Evolutionary conservation across 2,888 invertebrate genomes (phyloP), one percentile per base, ranked within the genome.

Genomic region (Agrypnus murinus): DNA sequence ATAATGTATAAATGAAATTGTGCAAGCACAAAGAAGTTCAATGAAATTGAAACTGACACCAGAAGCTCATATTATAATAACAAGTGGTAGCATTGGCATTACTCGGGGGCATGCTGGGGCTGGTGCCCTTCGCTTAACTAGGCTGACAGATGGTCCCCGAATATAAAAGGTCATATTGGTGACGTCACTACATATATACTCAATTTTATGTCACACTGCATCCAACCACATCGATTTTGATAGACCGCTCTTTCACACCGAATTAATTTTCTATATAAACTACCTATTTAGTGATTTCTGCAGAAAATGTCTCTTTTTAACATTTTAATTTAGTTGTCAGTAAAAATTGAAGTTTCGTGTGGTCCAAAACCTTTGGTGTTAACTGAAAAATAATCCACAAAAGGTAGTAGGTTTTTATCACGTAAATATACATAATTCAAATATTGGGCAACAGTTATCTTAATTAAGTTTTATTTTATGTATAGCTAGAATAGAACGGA

Each of bases 141-240:
- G 78, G 76, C 80, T 82, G 83, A 83, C 83, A 83, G 83, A 83
- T 83, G 83, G 82, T 81, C 77, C 75, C 77, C 78, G 80, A 79
- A 81, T 78, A 81, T 79, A 80, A 83, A 83, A 83, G 83, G 83
- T 83, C 83, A 82, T 82, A 77, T 76, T 80, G 78, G 78, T 83
- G 83, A 83, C 83, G 83, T 83, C 83, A 83, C 74, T 77, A 74
- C 74, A 78, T 72, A 72, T 74, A 58, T 73, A 74, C 77, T 78
- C 79, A 79, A 81, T 82, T 78, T 78, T 77, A 76, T 78, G 77
- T 79, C 73, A 75, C 75, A 70, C 74, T 76, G 72, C 70, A 69
- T 76, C 65, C 69, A 63, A 76, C 76, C 75, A 69, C 76, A 76
- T 76, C 66, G 66, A 68, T 75, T 69, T 69, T 76, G 75, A 76